Evolutionary conservation across 1,140 invertebrate genomes (phyloP), one percentile per base, ranked within the genome.

Genomic region (Rhynchophorus ferrugineus): DNA sequence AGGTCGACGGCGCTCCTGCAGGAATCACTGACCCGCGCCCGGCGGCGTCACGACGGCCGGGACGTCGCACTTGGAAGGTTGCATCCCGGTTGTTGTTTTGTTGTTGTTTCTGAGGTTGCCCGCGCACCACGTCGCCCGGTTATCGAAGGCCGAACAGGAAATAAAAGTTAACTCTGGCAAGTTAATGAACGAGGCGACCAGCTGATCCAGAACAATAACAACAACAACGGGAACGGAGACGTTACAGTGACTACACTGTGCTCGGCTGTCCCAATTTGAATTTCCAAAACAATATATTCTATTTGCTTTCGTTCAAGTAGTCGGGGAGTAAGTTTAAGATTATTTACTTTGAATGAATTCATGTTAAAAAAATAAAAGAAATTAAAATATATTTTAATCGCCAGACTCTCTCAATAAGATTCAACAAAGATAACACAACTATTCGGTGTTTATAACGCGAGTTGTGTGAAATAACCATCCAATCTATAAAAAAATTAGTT

Each of bases 41-140:
- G 16, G 38, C 21, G 9, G 29, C 33, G 29, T 47, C 44, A 18
- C 16, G n/a, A 21, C 14, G 9, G 13, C 35, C 55, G 55, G 50
- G 44, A 50, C 55, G 55, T 53, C 55, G 49, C 49, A 52, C 49
- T 47, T 52, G 43, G 34, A 52, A 50, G 49, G 54, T 49, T 49
- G 41, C 49, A 46, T 51, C 44, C 24, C 20, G 46, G 17, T 19
- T 18, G 22, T 17, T 24, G 18, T 38, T 24, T 55, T 47, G 43
- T 52, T 52, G 41, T 52, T 52, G 42, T 52, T 44, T 52, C 33
- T 36, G 3, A 20, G 21, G 33, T 41, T 11, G 49, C 35, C 19
- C 49, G 49, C 49, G 43, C 48, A 50, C 9, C 14, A 19, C 41
- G 51, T 44, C 51, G 44, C 47, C 44, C 42, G 51, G 41, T 24